Percentiles rank a stretch among this genome's conserved stretches.
Conservation (phyloP, 2,113 vertebrate species). For the Neogale vison region DNA sequence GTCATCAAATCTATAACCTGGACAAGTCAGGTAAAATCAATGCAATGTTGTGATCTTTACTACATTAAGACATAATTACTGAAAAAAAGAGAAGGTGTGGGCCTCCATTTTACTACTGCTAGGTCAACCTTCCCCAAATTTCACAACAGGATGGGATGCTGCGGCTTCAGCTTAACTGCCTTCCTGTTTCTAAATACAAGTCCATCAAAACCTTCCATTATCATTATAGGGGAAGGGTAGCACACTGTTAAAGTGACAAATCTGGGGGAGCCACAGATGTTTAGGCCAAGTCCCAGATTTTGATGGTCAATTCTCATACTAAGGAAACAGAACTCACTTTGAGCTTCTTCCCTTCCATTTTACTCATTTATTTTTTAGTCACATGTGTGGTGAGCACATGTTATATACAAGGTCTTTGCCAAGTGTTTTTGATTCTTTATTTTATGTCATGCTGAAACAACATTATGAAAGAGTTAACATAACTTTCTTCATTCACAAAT, state of each 20-base stretch:
- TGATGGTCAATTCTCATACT: background rate
- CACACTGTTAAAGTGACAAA: background rate
- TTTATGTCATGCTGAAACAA: background rate
- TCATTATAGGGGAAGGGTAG: background rate
- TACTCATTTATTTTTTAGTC: background rate
- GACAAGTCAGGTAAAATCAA: background rate
- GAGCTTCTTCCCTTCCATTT: background rate
- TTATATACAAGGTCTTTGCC: background rate
- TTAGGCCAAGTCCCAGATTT: background rate
- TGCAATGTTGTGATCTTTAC: background rate
- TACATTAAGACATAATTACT: background rate
- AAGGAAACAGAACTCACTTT: background rate
- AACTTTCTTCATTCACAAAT: background rate
- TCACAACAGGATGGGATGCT: rapidly evolving
- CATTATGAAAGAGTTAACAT: background rate
- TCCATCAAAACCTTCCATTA: background rate
- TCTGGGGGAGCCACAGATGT: rapidly evolving
- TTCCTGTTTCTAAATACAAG: background rate
- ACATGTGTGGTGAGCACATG: background rate
- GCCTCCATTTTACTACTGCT: background rate
- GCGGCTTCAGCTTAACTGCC: background rate
- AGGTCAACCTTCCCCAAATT: background rate
- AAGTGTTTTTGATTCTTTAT: background rate
- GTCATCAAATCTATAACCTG: background rate
- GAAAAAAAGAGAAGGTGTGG: background rate